Evolutionary conservation across 2,113 vertebrate species (phyloP), one percentile per base, ranked within the genome.

Genomic region (Gorsachius goisagi): DNA sequence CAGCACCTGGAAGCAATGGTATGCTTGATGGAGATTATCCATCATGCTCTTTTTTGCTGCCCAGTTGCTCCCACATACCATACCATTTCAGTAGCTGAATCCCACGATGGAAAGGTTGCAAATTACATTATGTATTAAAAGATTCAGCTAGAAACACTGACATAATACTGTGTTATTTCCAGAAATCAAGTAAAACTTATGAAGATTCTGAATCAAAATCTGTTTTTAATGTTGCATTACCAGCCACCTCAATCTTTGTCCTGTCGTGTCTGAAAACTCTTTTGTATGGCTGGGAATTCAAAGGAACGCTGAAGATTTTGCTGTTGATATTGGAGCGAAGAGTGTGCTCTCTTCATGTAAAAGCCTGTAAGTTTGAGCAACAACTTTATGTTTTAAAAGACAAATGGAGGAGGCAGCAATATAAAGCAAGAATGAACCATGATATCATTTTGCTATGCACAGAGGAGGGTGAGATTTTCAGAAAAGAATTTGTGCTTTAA

Each of bases 1-100:
- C 78, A 93, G 92, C 94, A 97, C 97, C 96, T 97, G 97, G 96
- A 98, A 97, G 81, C 73, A 97, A 98, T 97, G 85, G 97, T 66
- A 50, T 93, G 88, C 88, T 87, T 78, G 67, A 75, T 64, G 47
- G 74, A 91, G 91, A 96, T 95, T 96, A 97, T 96, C 90, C 95
- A 97, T 98, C 94, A 94, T 72, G 86, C 28, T 89, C 83, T 95
- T 94, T 94, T 95, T 94, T 93, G 81, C 88, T 96, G 88, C 76
- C 89, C 92, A 91, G 73, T 88, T 85, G 87, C 95, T 95, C 93
- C 93, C 95, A 88, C 88, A 90, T 95, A 89, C 64, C 88, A 90
- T 95, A 89, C 64, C 47, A 93, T 93, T 97, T 89, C 85, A 3
- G 97, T 95, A 97, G 94, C 91, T 73, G 77, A 92, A 94, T 76